Conservation (phyloP, 2,113 vertebrate genomes). For the Xerus inauris region DNA sequence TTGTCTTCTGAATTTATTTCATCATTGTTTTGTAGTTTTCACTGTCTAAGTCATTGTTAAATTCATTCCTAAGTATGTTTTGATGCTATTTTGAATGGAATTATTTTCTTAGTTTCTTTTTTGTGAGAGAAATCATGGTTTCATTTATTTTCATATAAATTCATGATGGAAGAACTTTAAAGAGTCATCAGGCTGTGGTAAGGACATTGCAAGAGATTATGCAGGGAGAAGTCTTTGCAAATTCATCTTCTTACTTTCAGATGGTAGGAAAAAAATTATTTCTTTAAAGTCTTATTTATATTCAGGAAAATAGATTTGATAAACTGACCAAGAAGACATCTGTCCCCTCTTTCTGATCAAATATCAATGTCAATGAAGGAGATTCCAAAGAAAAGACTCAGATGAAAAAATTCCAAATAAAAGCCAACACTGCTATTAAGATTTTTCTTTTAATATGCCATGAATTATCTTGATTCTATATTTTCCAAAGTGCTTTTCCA, state of each 20-base stretch:
- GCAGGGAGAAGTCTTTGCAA: slow-evolving; percentile 65
- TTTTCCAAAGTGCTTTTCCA: slow-evolving; percentile 76
- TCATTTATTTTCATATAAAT: slow-evolving; percentile 60
- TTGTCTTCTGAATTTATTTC: not conserved
- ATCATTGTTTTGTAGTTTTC: not conserved
- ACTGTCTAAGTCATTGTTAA: not conserved
- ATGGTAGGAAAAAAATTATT: not conserved
- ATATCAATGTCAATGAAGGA: slow-evolving; percentile 38
- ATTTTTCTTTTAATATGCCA: slow-evolving; percentile 82
- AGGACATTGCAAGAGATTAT: slow-evolving; percentile 67
- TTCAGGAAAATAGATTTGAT: slow-evolving; percentile 49
- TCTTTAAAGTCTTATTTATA: slow-evolving; percentile 66
- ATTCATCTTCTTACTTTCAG: slow-evolving; percentile 69
- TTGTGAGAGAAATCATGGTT: slow-evolving; percentile 38
- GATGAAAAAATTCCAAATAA: slow-evolving; percentile 70
- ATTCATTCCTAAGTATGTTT: not conserved
- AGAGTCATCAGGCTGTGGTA: slow-evolving; percentile 66
- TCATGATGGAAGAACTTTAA: slow-evolving; percentile 69
- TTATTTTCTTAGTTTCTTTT: not conserved
- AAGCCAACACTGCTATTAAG: slow-evolving; percentile 77
- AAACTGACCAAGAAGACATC: slow-evolving; percentile 57
- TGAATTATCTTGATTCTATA: slow-evolving; percentile 77
- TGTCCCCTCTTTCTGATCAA: slow-evolving; percentile 37
- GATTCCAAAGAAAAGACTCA: slow-evolving; percentile 59
- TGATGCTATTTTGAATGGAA: not conserved